phyloP scores from a whole-genome alignment of 2,113 vertebrate species.

The Oryzias woworae region DNA sequence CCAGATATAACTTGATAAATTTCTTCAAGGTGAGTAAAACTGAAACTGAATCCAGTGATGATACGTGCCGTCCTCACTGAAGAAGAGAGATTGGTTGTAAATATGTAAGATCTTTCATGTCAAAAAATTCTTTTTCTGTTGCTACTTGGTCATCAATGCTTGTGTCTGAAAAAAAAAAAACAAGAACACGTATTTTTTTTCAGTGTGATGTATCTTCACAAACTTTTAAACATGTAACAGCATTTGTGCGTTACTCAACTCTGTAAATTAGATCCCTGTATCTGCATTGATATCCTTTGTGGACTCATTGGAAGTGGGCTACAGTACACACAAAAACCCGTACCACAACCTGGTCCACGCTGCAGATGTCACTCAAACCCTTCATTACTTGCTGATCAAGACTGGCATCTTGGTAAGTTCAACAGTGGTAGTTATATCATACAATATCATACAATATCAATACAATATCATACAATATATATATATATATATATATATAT shows the following conservation, averaged over 20 bases:
- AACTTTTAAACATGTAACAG: background rate
- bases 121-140: too few relatives aligned
- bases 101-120: too few relatives aligned
- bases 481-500: too few relatives aligned
- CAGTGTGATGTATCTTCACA: too few relatives aligned
- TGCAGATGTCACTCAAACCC: slow-evolving; percentile 94
- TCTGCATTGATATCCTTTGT: slow-evolving; percentile 93
- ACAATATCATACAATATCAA: background rate
- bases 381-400: slow-evolving; percentile 92
- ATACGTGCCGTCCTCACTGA: too few relatives aligned
- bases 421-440: background rate
- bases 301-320: slow-evolving; percentile 92
- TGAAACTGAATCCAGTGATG: too few relatives aligned
- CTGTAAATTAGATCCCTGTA: slow-evolving; percentile 84
- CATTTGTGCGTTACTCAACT: background rate
- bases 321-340: slow-evolving; percentile 95
- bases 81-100: too few relatives aligned
- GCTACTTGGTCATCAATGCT: too few relatives aligned
- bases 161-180: too few relatives aligned
- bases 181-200: too few relatives aligned
- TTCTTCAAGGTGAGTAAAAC: slow-evolving; percentile 87
- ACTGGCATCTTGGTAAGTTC: slow-evolving; percentile 88
- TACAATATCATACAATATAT: too few relatives aligned
- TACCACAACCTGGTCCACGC: slow-evolving; percentile 96
- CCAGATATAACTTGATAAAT: slow-evolving; percentile 92